Evolutionary conservation across 2,888 invertebrate species (phyloP), one percentile per base, ranked within the genome.

Genomic region (Protophormia terraenovae): DNA sequence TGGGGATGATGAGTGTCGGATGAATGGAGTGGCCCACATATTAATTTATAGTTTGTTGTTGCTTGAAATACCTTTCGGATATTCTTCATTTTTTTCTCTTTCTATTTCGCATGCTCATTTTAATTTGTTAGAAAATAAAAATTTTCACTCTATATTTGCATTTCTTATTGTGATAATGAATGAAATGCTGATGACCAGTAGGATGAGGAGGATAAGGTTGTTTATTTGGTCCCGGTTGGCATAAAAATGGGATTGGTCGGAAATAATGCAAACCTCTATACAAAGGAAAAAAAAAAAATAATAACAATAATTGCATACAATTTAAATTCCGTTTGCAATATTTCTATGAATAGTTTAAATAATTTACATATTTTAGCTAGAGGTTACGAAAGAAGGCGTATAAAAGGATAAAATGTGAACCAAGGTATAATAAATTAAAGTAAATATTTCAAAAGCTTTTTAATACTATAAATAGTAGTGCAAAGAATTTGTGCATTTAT

Each of bases 11-110:
- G 67, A 67, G 58, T 77, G 24, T 45, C 27, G 10, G 16, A 32
- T 35, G n/a, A 24, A 66, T 32, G 38, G 50, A 27, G 24, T 55
- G 24, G 29, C 45, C 29, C 45, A 67, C 55, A 45, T 77, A 47
- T 58, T 67, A 77, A 77, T 77, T 67, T 67, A 58, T 47, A 55
- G 67, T 45, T 60, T 66, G 4, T 12, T 66, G 22, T 47, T 41
- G 12, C 29, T 76, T 8, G 16, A 0, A 47, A 58, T 55, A 41
- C 27, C 66, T 76, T 66, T 14, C 19, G 76, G 41, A 14, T 41
- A 58, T 55, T 27, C 27, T 27, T 24, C 41, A 14, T 45, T 32
- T 16, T 16, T 41, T 19, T 32, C 27, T 10, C 14, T 29, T 41
- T 76, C 27, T 10, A 14, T 29, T 41, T 76, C 29, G 64, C 29